phyloP scores from a whole-genome alignment of 1,140 invertebrate species.

The Camponotus floridanus region DNA sequence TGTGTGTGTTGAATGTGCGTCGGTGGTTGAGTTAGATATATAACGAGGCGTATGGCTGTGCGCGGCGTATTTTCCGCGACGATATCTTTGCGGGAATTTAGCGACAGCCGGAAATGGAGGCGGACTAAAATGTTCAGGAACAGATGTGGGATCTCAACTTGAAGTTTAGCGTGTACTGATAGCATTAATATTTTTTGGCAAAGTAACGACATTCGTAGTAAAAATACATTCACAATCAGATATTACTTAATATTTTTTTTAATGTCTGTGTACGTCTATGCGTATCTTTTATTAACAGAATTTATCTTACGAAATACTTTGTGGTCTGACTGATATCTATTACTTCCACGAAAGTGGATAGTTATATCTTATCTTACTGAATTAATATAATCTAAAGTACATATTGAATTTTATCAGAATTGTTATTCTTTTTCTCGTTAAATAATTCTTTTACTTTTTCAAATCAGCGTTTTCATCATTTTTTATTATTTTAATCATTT shows the following conservation, averaged over 20 bases:
- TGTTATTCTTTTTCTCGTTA: neutral
- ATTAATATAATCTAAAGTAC: conserved; percentile 10
- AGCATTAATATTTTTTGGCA: neutral
- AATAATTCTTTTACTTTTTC: neutral
- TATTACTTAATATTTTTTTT: neutral
- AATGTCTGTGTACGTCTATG: neutral
- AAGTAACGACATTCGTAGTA: neutral
- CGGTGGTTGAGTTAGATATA: conserved; percentile 1
- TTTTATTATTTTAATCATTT: neutral
- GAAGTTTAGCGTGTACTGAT: conserved; percentile 24
- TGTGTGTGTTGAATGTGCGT: neutral
- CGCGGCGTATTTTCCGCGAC: conserved; percentile 38
- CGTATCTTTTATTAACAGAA: neutral
- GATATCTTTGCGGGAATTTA: conserved; percentile 55
- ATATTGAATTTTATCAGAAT: neutral
- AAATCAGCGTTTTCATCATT: neutral
- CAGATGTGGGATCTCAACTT: neutral
- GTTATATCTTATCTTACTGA: neutral
- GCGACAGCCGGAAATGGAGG: conserved; percentile 44
- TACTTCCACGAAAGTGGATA: neutral
- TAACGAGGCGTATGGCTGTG: conserved; percentile 22
- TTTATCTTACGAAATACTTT: conserved; percentile 10
- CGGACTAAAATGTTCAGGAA: conserved; percentile 30
- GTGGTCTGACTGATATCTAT: neutral
- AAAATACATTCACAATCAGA: too few species aligned